Percentiles rank a stretch among this genome's conserved stretches.
Conservation (phyloP, 1,140 invertebrate genomes). For the Halictus rubicundus region DNA sequence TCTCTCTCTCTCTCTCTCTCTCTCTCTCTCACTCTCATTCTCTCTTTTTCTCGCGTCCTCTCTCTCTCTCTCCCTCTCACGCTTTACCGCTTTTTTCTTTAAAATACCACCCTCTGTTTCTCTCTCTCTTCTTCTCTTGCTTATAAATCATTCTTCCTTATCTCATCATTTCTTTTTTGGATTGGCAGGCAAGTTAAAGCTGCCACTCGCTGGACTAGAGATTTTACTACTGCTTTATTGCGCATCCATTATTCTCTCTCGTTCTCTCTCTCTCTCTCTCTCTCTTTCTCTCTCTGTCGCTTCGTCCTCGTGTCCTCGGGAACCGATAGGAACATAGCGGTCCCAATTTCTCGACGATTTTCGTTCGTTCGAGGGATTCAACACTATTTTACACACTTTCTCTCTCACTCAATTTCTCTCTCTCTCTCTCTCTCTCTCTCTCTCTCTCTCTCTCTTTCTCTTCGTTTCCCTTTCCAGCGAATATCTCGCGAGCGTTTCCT, state of each 20-base stretch:
- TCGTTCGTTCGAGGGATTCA: slow-evolving; percentile 12
- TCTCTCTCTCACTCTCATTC: slow-evolving; percentile 16
- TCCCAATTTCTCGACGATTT: slow-evolving; percentile 21
- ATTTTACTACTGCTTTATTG: slow-evolving; percentile 80
- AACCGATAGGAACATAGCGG: slow-evolving; percentile 29
- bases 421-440: not conserved
- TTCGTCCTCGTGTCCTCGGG: slow-evolving; percentile 39
- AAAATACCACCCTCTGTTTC: slow-evolving; percentile 46
- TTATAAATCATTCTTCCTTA: not conserved
- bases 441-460: slow-evolving; percentile 4
- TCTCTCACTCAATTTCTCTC: not conserved
- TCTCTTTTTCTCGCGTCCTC: slow-evolving; percentile 29
- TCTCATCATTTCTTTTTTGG: slow-evolving; percentile 70
- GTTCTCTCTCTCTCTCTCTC: slow-evolving; percentile 24
- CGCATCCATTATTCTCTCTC: slow-evolving; percentile 61
- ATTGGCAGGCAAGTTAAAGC: slow-evolving; percentile 74
- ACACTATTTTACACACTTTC: not conserved
- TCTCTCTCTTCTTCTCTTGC: slow-evolving; percentile 43
- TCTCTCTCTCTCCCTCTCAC: slow-evolving; percentile 30
- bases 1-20: slow-evolving; percentile 10
- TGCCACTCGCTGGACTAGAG: slow-evolving; percentile 80
- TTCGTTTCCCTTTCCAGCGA: slow-evolving; percentile 16
- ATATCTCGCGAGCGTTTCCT: slow-evolving; percentile 23
- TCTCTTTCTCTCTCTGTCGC: slow-evolving; percentile 10
- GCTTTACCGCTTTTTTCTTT: slow-evolving; percentile 17